Evolutionary conservation across 53 echinoderm and acorn worm species (phyloP).

Genomic region (Arbacia lixula): DNA sequence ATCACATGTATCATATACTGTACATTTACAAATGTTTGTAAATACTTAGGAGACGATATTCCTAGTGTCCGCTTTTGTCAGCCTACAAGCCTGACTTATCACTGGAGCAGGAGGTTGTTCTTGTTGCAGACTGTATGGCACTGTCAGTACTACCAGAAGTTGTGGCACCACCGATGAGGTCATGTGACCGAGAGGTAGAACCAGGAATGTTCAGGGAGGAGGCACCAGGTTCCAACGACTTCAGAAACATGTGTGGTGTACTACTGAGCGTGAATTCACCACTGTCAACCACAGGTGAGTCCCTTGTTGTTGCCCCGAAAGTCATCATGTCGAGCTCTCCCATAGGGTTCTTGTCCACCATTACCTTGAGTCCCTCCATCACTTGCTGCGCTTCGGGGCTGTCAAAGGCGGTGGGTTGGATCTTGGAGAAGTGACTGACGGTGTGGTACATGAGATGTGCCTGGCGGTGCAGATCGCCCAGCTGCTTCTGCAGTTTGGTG

Average conservation of each 20-base stretch:
- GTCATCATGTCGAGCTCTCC: background rate
- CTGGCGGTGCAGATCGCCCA: conserved; percentile 54
- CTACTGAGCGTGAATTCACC: conserved; percentile 20
- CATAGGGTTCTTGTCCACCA: conserved; percentile 43
- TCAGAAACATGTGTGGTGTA: background rate
- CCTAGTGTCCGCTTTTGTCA: too few species aligned
- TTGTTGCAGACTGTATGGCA: conserved; percentile 30
- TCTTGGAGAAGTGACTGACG: conserved; percentile 40
- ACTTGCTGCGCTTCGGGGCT: conserved; percentile 24
- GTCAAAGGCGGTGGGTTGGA: conserved; percentile 37
- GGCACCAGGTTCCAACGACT: background rate
- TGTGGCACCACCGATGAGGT: too few species aligned
- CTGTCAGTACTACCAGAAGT: conserved; percentile 8
- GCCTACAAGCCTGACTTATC: conserved; percentile 21
- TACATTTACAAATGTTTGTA: too few species aligned
- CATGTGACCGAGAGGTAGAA: background rate
- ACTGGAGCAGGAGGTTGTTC: conserved; percentile 2
- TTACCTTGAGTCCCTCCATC: conserved; percentile 35
- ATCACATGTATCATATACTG: too few species aligned
- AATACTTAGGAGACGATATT: too few species aligned
- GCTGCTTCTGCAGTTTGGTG: conserved; percentile 68
- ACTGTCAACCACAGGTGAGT: conserved; percentile 22
- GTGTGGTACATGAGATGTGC: conserved; percentile 53
- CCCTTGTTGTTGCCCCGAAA: conserved; percentile 11
- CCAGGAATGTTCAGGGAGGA: background rate